A percentile compares a stretch with the other conserved stretches of the same genome.
phyloP scores from a whole-genome alignment of 2,113 vertebrate genomes.

The Butorides virescens region DNA sequence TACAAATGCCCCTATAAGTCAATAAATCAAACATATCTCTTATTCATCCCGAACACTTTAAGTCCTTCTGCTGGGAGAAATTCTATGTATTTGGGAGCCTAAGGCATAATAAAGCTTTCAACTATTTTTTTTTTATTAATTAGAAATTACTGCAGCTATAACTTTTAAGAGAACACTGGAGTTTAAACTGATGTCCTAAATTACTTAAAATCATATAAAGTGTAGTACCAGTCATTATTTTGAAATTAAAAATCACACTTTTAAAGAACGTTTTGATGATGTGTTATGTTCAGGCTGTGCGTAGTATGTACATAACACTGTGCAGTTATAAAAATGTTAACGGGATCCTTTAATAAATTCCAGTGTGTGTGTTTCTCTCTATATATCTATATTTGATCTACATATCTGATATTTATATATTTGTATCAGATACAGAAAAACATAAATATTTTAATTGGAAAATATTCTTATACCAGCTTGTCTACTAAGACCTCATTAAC shows the following conservation, averaged over 20 bases:
- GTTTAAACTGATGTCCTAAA: not conserved
- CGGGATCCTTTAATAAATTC: not conserved
- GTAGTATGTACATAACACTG: not conserved
- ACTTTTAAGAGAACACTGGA: not conserved
- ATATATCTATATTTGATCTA: not conserved
- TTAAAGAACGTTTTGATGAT: not conserved
- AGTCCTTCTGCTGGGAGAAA: not conserved
- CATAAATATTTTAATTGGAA: not conserved
- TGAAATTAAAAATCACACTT: not conserved
- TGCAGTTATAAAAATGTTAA: not conserved
- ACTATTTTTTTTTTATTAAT: not conserved
- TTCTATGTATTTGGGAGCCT: not conserved
- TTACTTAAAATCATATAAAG: not conserved
- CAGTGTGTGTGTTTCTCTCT: not conserved
- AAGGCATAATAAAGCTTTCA: conserved; percentile 2
- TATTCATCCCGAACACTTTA: not conserved
- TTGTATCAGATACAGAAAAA: not conserved
- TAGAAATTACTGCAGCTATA: not conserved
- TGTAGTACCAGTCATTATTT: not conserved
- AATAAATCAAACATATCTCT: not conserved
- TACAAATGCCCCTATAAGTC: not conserved
- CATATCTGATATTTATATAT: not conserved
- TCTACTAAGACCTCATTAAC: not conserved
- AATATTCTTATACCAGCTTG: not conserved
- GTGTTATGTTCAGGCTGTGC: not conserved